Evolutionary conservation across 2,113 vertebrate species (phyloP).

Genomic region (Hemiprocne comata): DNA sequence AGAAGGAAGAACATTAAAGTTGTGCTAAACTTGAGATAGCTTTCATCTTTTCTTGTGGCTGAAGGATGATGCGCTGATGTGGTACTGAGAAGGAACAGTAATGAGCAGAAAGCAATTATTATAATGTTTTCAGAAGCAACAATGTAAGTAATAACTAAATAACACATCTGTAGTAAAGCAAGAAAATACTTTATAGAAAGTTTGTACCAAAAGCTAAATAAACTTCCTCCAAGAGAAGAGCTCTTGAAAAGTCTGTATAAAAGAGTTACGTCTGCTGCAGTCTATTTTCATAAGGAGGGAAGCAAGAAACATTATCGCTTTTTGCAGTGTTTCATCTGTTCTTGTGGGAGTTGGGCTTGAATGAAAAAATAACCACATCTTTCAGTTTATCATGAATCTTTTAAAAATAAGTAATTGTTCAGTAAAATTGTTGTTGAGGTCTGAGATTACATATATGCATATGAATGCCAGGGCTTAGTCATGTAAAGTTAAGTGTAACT

Average conservation of each 20-base stretch:
- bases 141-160: background rate
- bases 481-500: background rate
- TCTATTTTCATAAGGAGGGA: background rate
- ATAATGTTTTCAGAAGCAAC: rapidly evolving
- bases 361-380: too few species aligned
- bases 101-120: background rate
- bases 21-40: background rate
- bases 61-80: background rate
- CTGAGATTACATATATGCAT: background rate
- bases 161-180: background rate
- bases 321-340: background rate
- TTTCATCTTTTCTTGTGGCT: background rate
- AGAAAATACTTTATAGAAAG: background rate
- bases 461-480: background rate
- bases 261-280: background rate
- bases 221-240: background rate
- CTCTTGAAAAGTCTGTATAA: background rate
- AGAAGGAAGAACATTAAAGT: background rate
- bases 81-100: background rate
- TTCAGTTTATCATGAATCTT: background rate
- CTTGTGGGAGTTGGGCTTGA: too few species aligned
- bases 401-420: background rate
- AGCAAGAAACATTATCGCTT: background rate
- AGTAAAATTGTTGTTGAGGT: background rate
- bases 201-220: background rate